Base-by-base conservation (phyloP, 1,140 invertebrate species). In the Popillia japonica region DNA sequence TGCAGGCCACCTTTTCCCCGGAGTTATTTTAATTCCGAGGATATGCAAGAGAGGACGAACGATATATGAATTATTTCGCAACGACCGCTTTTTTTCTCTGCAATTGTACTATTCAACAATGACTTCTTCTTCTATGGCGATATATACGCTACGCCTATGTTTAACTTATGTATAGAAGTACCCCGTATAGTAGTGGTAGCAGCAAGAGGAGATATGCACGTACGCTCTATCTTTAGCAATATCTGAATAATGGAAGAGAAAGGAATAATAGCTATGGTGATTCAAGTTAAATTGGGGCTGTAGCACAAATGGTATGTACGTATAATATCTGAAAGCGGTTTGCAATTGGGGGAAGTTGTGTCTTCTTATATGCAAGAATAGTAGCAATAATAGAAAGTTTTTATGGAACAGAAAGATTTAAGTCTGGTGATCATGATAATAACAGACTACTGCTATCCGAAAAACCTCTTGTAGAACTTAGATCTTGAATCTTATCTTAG, bases 1-100 rank as follows among this genome's bases (percentile, higher is more conserved):
- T 68, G 61, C 20, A 68, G 61, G 27, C 61, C 61, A 68, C 61
- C 61, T 68, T 68, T 68, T 68, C 61, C 61, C 61, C 61, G 61
- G 61, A 68, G 61, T 68, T 68, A 68, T 68, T 68, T 68, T 68
- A 68, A 68, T 68, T 68, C 61, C 61, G 27, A 68, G 61, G 61
- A 68, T 68, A 68, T 68, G 61, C 61, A 68, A 68, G 61, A 22
- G 22, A 11, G 22, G 61, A 14, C 17, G 61, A 34, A 17, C 11
- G 17, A 55, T 17, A 17, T 68, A 68, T 68, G 61, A 68, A 68
- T 68, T 68, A 68, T 68, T 68, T 68, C 61, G 27, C 27, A 22
- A 34, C 61, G 23, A 68, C 22, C 17, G 61, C 17, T 23, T 23
- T 68, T 68, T 68, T n/a, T 55, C 48, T 11, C 61, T 0, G 61